Base-by-base conservation (phyloP, 2,888 invertebrate genomes). In the Corbicula japonica region DNA sequence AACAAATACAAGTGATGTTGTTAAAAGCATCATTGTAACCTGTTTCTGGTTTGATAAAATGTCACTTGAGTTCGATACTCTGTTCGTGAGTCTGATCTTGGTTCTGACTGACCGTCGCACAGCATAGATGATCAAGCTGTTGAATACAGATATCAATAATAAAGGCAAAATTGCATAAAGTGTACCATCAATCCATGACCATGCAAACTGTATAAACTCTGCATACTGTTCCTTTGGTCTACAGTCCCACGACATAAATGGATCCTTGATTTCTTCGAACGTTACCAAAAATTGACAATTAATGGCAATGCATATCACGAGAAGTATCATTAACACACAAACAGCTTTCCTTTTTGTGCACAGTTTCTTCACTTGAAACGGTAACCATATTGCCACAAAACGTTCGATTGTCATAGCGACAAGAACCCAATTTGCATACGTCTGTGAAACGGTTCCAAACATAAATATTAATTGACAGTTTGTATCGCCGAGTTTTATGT, bases 331-430 rank as follows among this genome's bases (percentile, higher is more conserved):
- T 32, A 87, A 61, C 0, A 72, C 66, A 4, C 78, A 60, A 6
- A 75, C 58, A 0, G 88, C 85, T 18, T 83, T 82, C n/a, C 68
- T 65, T 34, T 79, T 80, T 1, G 89, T 87, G 68, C 88, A 89
- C 23, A 88, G 61, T 2, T 75, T 75, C 46, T 80, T 87, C 0
- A 91, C 89, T 60, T 86, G 83, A 10, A 91, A 83, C 0, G 92
- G 92, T 44, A 89, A 88, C 86, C 87, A 88, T n/a, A 92, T 89
- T 21, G 91, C 92, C 12, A 91, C 74, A 62, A 90, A 88, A 0
- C 92, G 84, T 70, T 92, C 92, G 3, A 87, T 65, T 12, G 91
- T 90, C 88, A 92, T 89, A 15, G 85, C 83, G 6, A 91, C 92
- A 10, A 92, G 76, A 15, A 91, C 80, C 92, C 92, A 92, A 76